Base-by-base conservation (phyloP, 2,888 invertebrate genomes). In the Sarcophaga variegata region DNA sequence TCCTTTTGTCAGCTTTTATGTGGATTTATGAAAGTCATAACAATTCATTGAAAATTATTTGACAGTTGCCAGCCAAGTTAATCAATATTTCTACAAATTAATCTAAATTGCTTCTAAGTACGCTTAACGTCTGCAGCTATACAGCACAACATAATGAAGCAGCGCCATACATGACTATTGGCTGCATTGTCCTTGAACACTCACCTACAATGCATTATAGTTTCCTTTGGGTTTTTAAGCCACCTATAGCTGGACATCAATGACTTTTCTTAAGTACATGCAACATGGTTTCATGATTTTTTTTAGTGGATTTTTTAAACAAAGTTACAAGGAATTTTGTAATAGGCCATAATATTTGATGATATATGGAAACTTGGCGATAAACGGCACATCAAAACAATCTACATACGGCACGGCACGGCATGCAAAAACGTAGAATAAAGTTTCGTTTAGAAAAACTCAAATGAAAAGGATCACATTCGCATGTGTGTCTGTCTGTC, bases 311-410 rank as follows among this genome's bases (percentile, higher is more conserved):
- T 37, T 37, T 45, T 76, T 66, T 59, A 74, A 78, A 81, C 80
- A 78, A 86, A 82, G 81, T 84, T 87, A 81, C 87, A 87, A 76
- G 75, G 87, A 87, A 84, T 87, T 84, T 76, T 87, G 84, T 82
- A 82, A 87, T 75, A 79, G 81, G 81, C 84, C 81, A 87, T 87
- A 87, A 87, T 80, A 87, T 87, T 79, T 81, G 87, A 87, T 87
- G 81, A 84, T 84, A 87, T 87, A 87, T 87, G 87, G 76, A 85
- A 78, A 78, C 83, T 27, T 74, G 62, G 37, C 87, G 81, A 87
- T 84, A 87, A 87, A 87, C 84, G 87, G 87, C 87, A 87, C 87
- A 81, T 87, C 87, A 87, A 87, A 87, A 84, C 83, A 81, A 79
- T 79, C 81, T 67, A 62, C 82, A 75, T 67, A 75, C 74, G 54